phyloP scores from a whole-genome alignment of 2,888 invertebrate genomes.

The Plebejus anna region DNA sequence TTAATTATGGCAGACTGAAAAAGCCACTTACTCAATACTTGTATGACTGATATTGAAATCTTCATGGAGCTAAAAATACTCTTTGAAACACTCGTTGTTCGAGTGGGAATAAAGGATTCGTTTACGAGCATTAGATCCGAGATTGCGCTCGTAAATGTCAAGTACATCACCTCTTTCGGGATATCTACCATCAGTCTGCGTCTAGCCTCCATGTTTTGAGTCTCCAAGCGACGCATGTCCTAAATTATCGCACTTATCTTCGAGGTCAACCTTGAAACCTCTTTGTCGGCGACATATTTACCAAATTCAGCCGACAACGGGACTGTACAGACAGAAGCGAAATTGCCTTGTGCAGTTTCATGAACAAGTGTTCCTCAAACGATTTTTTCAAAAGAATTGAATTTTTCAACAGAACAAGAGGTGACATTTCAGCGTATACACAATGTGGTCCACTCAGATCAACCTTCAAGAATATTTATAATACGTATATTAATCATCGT shows the following conservation, averaged over 20 bases:
- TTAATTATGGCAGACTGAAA: neutral
- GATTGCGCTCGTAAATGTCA: conserved; percentile 30
- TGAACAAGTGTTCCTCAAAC: neutral
- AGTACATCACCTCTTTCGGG: conserved; percentile 32
- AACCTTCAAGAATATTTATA: conserved; percentile 25
- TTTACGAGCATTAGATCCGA: conserved; percentile 31
- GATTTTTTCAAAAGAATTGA: neutral
- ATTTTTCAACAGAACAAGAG: neutral
- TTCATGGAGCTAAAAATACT: neutral
- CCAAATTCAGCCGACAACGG: conserved; percentile 55
- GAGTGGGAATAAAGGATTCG: conserved; percentile 12
- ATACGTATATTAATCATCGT: conserved; percentile 7
- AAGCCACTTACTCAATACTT: neutral
- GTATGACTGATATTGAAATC: neutral
- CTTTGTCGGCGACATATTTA: conserved; percentile 65
- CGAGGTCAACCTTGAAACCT: conserved; percentile 73
- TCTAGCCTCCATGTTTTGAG: conserved; percentile 46
- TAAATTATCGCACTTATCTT: conserved; percentile 73
- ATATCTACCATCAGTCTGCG: conserved; percentile 35
- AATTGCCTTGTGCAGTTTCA: conserved; percentile 7
- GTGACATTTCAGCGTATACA: neutral
- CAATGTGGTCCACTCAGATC: neutral
- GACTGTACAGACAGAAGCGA: conserved; percentile 29
- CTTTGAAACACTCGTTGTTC: neutral
- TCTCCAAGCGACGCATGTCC: conserved; percentile 53